Percentiles rank a stretch among this genome's conserved stretches.
Conservation (phyloP, 2,888 invertebrate genomes). For the Drosophila tripunctata region DNA sequence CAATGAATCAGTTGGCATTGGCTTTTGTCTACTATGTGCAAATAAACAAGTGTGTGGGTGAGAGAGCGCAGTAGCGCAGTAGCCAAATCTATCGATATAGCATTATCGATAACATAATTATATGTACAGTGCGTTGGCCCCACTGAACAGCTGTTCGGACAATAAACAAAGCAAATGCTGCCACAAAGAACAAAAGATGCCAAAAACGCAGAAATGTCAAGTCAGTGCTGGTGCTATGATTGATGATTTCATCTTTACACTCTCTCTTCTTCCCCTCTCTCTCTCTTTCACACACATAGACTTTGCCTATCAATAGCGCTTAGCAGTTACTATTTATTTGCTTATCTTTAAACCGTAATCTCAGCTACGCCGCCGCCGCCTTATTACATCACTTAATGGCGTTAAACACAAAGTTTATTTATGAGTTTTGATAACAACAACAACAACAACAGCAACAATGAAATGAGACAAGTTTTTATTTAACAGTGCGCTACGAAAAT, state of each 20-base stretch:
- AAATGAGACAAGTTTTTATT: too few species aligned
- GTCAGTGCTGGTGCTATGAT: conserved; percentile 28
- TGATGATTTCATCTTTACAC: conserved; percentile 16
- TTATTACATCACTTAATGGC: conserved; percentile 41
- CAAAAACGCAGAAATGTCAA: conserved; percentile 25
- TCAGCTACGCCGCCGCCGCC: neutral
- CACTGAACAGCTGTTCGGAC: conserved; percentile 33
- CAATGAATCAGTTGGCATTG: conserved; percentile 40
- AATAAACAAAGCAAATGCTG: conserved; percentile 50
- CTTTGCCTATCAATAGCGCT: conserved; percentile 22
- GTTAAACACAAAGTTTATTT: conserved; percentile 36
- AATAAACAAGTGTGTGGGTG: conserved; percentile 28
- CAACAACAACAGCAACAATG: conserved; percentile 5
- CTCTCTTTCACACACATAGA: neutral
- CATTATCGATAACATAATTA: conserved; percentile 31
- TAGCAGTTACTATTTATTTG: neutral
- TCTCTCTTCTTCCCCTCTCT: neutral
- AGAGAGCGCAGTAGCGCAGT: conserved; percentile 7
- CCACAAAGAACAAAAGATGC: conserved; percentile 35
- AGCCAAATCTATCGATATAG: conserved; percentile 38
- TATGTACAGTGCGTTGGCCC: conserved; percentile 54
- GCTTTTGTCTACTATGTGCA: conserved; percentile 38
- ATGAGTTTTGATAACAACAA: conserved; percentile 40
- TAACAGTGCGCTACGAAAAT: conserved; percentile 6
- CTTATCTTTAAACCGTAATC: conserved; percentile 26